Base-by-base conservation (phyloP, 2,797 vertebrate species). In the Hylomyscus alleni region DNA sequence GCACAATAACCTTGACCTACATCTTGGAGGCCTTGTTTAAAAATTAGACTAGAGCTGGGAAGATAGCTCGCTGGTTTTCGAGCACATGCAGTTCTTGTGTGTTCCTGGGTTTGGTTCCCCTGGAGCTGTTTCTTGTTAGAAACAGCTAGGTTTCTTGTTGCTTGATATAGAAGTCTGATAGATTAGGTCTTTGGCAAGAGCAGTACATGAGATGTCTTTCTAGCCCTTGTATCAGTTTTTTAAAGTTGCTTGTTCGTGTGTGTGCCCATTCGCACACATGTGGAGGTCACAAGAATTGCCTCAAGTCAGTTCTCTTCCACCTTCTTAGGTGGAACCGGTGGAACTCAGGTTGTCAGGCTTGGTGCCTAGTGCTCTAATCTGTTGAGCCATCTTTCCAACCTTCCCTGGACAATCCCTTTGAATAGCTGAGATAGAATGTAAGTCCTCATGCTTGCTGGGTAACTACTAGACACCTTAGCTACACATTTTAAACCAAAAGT, bases 1-100 rank as follows among this genome's bases (percentile, higher is more conserved):
- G n/a, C n/a, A 40, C 67, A 73, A 29, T 47, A 47, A 11, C 31
- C 9, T n/a, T 34, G 44, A 60, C 31, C 52, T 93, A 29, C 44
- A 88, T 81, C 65, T 73, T 81, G 31, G 24, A 56, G 26, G n/a
- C 37, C 1, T 17, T 80, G 26, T 93, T 95, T 95, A 89, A 47
- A 76, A 58, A 75, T 75, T 89, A 50, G 60, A 85, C 29, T 67
- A 31, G 4, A 85, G 34, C 65, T 72, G 67, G 34, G 37, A 65
- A 86, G 65, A 72, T 40, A 34, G 67, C 50, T 29, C 3, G 3
- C 65, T 69, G 65, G 65, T 19, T 72, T 34, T 22, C 13, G 31
- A 67, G 60, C 31, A 52, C 31, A 24, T n/a, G 83, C 40, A 67
- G 62, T 34, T 85, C 31, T 85, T 85, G 60, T 52, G 31, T 50